Base-by-base conservation (phyloP, 2,113 vertebrate genomes). In the Talpa occidentalis region DNA sequence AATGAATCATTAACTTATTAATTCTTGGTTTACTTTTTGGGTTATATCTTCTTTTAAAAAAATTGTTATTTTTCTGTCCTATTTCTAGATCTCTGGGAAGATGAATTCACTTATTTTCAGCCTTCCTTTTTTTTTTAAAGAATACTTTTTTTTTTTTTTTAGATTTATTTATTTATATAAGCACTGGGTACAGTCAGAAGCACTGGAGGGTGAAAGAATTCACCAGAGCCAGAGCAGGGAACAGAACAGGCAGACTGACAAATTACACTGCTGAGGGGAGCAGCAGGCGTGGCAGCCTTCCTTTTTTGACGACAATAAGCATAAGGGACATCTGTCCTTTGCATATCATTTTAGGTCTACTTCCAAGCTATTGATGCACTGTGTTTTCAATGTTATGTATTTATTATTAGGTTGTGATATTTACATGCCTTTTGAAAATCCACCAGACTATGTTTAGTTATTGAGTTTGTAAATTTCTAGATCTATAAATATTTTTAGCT, bases 401-500 rank as follows among this genome's bases (percentile, higher is more conserved):
- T 84, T 91, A 67, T 60, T 24, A 54, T 49, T 80, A 88, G 10
- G 26, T 80, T 88, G 21, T 49, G 30, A 47, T 54, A 24, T 30
- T 70, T 74, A 22, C 72, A 28, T 10, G 47, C 37, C 10, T 10
- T 66, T 77, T 84, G 42, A 56, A 24, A 70, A 73, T 60, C 15
- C 22, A 19, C 49, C n/a, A 30, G 19, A 77, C 88, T 40, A 19
- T 30, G 21, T 76, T 73, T 81, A 60, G 54, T n/a, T 72, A 84
- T 28, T 26, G 30, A 52, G 19, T 3, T 83, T 72, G 47, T 72
- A 14, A 21, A 78, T 84, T 56, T 79, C 16, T 5, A 72, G 22
- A 49, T 85, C 32, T 90, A 73, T 72, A 89, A 72, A 66, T 85
- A 73, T 49, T 73, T 86, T 92, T 52, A 90, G 32, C 3, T 70